Evolutionary conservation across 2,113 vertebrate species (phyloP).

Genomic region (Nothobranchius furzeri): DNA sequence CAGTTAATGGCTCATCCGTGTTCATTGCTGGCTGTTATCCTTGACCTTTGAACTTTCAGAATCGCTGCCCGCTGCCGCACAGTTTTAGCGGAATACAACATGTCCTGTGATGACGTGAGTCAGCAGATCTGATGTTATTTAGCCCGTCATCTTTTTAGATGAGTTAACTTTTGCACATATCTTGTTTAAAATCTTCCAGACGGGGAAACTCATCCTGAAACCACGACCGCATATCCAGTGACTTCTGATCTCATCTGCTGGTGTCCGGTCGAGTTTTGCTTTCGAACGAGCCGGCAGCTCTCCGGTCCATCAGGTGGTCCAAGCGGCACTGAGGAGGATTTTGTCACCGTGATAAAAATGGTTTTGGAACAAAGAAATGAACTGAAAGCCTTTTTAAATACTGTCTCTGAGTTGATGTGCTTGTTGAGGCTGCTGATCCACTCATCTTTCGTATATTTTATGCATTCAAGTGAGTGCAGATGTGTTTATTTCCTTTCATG

Average conservation of each 20-base stretch:
- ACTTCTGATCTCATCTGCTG: slow-evolving; percentile 27
- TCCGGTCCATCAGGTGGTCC: background rate
- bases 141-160: background rate
- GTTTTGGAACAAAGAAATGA: slow-evolving; percentile 24
- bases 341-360: slow-evolving; percentile 11
- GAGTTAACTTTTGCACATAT: background rate
- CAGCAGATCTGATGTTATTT: background rate
- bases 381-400: slow-evolving; percentile 29
- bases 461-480: slow-evolving; percentile 37
- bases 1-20: background rate
- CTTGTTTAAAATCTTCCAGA: slow-evolving; percentile 78
- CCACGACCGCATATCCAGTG: slow-evolving; percentile 95
- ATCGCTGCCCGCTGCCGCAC: slow-evolving; percentile 98
- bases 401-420: slow-evolving; percentile 25
- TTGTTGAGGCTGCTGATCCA: slow-evolving; percentile 53
- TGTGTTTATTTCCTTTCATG: slow-evolving; percentile 61
- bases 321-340: slow-evolving; percentile 11
- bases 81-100: slow-evolving; percentile 98
- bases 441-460: slow-evolving; percentile 59
- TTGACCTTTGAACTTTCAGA: slow-evolving; percentile 82
- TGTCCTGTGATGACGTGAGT: slow-evolving; percentile 99
- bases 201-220: slow-evolving; percentile 97
- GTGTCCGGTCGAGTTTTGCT: background rate
- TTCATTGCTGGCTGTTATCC: slow-evolving; percentile 48
- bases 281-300: background rate